phyloP scores from a whole-genome alignment of 2,888 invertebrate species.

The Ernsta delagoae region DNA sequence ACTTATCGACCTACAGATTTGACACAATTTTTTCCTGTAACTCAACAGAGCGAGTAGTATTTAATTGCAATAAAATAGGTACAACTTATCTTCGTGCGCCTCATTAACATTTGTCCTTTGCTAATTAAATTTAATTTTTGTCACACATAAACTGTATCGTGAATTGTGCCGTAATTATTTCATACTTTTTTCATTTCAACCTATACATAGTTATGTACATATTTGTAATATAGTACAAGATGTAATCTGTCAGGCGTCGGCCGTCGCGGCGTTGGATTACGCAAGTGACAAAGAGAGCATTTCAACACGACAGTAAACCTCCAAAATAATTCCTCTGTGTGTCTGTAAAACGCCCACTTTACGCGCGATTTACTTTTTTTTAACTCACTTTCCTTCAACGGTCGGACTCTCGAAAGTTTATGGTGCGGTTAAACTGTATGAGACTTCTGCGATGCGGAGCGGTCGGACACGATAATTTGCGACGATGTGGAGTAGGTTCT shows the following conservation, averaged over 20 bases:
- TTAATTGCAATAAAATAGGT: too few relatives aligned
- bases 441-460: slow-evolving; percentile 56
- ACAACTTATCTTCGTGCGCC: not conserved
- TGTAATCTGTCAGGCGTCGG: slow-evolving; percentile 47
- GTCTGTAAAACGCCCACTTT: slow-evolving; percentile 71
- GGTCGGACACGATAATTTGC: slow-evolving; percentile 38
- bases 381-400: slow-evolving; percentile 65
- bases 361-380: slow-evolving; percentile 59
- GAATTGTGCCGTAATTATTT: slow-evolving; percentile 41
- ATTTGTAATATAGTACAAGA: slow-evolving; percentile 39
- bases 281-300: slow-evolving; percentile 61
- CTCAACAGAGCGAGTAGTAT: too few relatives aligned
- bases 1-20: too few relatives aligned
- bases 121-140: slow-evolving; percentile 13
- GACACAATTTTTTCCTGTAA: too few relatives aligned
- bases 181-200: slow-evolving; percentile 40
- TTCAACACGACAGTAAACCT: slow-evolving; percentile 73
- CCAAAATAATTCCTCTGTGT: slow-evolving; percentile 66
- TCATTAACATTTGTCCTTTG: slow-evolving; percentile 5
- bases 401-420: slow-evolving; percentile 59
- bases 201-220: slow-evolving; percentile 32
- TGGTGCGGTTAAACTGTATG: slow-evolving; percentile 58
- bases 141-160: not conserved
- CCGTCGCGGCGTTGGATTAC: slow-evolving; percentile 51
- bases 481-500: not conserved